Base-by-base conservation (phyloP, 1,140 invertebrate genomes). In the Orussus abietinus region DNA sequence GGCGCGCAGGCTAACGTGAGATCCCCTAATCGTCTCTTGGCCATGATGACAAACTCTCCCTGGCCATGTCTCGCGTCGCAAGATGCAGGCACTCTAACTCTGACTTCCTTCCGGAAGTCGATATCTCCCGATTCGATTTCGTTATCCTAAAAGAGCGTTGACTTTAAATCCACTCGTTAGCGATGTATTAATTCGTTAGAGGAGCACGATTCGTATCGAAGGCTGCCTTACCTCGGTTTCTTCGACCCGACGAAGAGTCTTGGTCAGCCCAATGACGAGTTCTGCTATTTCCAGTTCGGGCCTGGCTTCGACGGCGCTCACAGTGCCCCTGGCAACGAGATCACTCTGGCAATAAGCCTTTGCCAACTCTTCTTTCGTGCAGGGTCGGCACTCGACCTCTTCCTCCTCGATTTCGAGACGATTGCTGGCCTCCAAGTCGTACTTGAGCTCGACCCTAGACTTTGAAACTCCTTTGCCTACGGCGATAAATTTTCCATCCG, bases 31-130 rank as follows among this genome's bases (percentile, higher is more conserved):
- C 82, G 76, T 41, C 83, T 73, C 38, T 82, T 75, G 9, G 86
- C 88, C 77, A 89, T 86, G 62, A 90, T 82, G 20, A 90, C 75
- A 72, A 89, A 89, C 66, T 88, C 82, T 0, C 86, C 86, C 5
- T 75, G 69, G 5, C 86, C 86, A 17, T 81, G 77, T 19, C 75
- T 68, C 11, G 84, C 83, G 5, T 82, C 83, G 59, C 88, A 90
- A 35, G 77, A 75, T 7, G 78, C 72, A 0, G 81, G 75, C 20
- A 86, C 78, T 26, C 81, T 75, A 3, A 83, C 56, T 12, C 66
- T 59, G 31, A 68, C 52, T 29, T 59, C 66, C 14, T 51, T 62
- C 35, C 55, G 49, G 11, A 40, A 10, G 42, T 58, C 49, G 26
- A 57, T 49, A 39, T 68, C 66, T 6, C 52, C 54, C 10, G 55